phyloP scores from a whole-genome alignment of 2,113 vertebrate species.

The Falco punctatus region DNA sequence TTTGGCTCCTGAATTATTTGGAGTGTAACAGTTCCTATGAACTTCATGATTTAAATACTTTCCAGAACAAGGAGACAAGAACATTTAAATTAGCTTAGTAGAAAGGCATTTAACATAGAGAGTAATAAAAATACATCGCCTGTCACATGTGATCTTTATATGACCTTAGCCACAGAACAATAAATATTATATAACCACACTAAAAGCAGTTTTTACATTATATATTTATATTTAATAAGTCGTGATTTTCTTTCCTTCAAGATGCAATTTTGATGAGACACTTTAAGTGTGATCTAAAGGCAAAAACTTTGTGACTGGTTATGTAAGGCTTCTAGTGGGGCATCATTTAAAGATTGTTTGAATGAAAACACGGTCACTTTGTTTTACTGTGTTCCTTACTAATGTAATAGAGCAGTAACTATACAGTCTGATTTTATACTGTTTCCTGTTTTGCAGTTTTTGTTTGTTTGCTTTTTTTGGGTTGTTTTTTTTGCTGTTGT shows the following conservation, averaged over 20 bases:
- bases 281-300: slow-evolving; percentile 66
- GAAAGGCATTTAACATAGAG: slow-evolving; percentile 60
- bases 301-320: slow-evolving; percentile 64
- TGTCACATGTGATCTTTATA: slow-evolving; percentile 68
- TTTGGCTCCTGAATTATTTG: slow-evolving; percentile 57
- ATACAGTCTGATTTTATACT: fast-evolving
- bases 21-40: slow-evolving; percentile 23
- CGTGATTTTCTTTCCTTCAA: slow-evolving; percentile 66
- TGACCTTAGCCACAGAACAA: slow-evolving; percentile 68
- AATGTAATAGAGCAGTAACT: neutral
- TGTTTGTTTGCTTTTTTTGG: too few species aligned
- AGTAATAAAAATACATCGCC: slow-evolving; percentile 63
- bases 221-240: slow-evolving; percentile 72
- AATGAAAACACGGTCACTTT: slow-evolving; percentile 13
- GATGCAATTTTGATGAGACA: slow-evolving; percentile 72
- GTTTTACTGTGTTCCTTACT: neutral
- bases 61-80: slow-evolving; percentile 62
- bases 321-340: slow-evolving; percentile 62
- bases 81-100: slow-evolving; percentile 63
- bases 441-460: neutral
- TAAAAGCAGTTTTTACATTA: slow-evolving; percentile 66
- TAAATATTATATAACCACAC: slow-evolving; percentile 69
- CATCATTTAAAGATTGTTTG: slow-evolving; percentile 30
- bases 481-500: neutral
- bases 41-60: slow-evolving; percentile 58